Evolutionary conservation across 2,797 vertebrate species (phyloP), one percentile per base, ranked within the genome.

Genomic region (Acanthis flammea): DNA sequence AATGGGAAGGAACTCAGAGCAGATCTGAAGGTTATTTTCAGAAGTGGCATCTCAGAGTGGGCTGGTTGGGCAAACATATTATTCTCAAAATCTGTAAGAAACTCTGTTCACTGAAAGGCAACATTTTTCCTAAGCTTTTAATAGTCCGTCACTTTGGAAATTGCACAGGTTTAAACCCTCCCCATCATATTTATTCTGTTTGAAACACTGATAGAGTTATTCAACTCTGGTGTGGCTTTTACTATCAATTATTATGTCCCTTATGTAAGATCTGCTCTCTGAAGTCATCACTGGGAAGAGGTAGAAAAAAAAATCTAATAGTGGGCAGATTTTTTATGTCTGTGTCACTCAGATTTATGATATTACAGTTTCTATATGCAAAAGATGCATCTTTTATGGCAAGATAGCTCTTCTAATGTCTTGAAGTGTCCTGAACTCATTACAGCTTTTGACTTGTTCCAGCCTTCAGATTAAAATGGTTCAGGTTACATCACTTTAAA

Each of bases 371-470:
- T 87, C 70, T 86, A 21, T 70, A 91, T 44, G 54, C 62, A 88
- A 87, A 92, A 79, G 77, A 81, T 78, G 68, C 48, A 60, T 74
- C 78, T 86, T 74, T 89, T 78, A 77, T 75, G 51, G 42, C 51
- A 87, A 42, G 62, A 74, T 51, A 61, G 53, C 48, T 76, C 73
- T 92, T 73, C 91, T 83, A 74, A 77, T 90, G 76, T 82, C 82
- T 90, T 73, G 41, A 93, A 95, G 72, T 89, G 91, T 92, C 86
- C 72, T 96, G 96, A 96, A 86, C 86, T 92, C 85, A 94, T 96
- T 95, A 91, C n/a, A 90, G 84, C 61, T 92, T 95, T 94, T 94
- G 89, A 94, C 95, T 97, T 90, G 50, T 81, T 94, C 87, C 70
- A 91, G 66, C 81, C 71, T 81, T 83, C 77, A 89, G 62, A 95